phyloP scores from a whole-genome alignment of 2,113 vertebrate genomes.

The Toxotes chatareus region DNA sequence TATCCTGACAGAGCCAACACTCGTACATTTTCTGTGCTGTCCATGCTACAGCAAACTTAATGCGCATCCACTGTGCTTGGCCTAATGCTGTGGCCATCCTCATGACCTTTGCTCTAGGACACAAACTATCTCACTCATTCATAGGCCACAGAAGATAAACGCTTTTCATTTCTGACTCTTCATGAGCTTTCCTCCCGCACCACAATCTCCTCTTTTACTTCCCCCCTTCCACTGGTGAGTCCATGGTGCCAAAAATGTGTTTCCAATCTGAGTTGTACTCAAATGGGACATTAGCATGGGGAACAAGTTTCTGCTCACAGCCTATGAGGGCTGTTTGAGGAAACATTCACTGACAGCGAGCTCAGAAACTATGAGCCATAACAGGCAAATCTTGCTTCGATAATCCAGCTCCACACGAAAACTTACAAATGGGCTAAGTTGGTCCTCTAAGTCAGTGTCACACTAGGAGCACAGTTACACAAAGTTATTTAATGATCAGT shows the following conservation, averaged over 20 bases:
- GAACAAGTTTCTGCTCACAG: conserved; percentile 60
- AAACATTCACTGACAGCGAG: conserved; percentile 39
- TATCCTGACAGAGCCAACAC: too few relatives aligned
- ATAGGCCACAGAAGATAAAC: conserved; percentile 1
- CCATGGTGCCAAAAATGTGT: conserved; percentile 67
- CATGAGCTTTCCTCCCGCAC: background rate
- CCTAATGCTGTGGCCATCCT: background rate
- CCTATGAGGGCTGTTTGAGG: conserved; percentile 52
- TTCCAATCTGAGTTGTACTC: conserved; percentile 62
- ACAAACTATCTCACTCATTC: background rate
- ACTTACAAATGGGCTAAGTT: background rate
- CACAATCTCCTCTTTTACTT: background rate
- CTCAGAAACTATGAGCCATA: conserved; percentile 42
- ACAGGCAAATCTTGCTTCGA: conserved; percentile 13
- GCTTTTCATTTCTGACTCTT: background rate
- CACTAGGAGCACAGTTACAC: too few relatives aligned
- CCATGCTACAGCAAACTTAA: too few relatives aligned
- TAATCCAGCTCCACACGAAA: conserved; percentile 5
- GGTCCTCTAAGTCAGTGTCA: too few relatives aligned
- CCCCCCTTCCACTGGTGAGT: conserved; percentile 7
- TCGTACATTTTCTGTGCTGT: too few relatives aligned
- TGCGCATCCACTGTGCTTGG: too few relatives aligned
- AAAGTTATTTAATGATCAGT: too few relatives aligned
- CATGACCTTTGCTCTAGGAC: too few relatives aligned
- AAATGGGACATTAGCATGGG: conserved; percentile 59